Evolutionary conservation across 2,797 vertebrate species (phyloP), one percentile per base, ranked within the genome.

Genomic region (Carapus acus): DNA sequence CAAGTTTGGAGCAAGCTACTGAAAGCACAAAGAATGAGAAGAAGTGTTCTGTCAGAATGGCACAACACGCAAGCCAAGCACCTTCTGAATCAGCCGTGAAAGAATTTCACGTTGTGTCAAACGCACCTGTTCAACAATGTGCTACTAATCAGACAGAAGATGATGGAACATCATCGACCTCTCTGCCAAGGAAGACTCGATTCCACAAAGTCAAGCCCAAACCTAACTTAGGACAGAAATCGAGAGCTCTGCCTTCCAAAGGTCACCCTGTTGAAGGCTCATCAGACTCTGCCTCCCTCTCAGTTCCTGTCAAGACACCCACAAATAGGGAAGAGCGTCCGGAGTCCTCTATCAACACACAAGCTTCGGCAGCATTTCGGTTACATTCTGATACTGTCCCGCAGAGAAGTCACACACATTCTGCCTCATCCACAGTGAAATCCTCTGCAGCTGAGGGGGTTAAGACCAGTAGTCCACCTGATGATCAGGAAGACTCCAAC

Each of bases 161-260:
- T 4, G 49, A 7, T 3, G 11, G 53, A 41, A 27, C 8, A 1
- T 0, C 1, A 19, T 36, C 57, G 7, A 6, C 56, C 17, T 9
- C 0, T 29, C 27, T 19, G 15, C 7, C 16, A 0, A 64, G 12
- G 15, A 69, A 8, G 19, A 20, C 44, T 18, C 31, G 33, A 33
- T 65, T 58, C 8, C 44, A 31, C 7, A 73, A 57, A 49, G 19
- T 49, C 6, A 73, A 71, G 71, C 66, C 72, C 19, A 57, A 48
- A 42, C 38, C 46, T n/a, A 39, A 58, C 24, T 23, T 49, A 18
- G 15, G 40, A 21, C 52, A 34, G 14, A 37, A 14, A 16, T 63
- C 60, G 29, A 82, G 71, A 72, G 41, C 27, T 27, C 37, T 13
- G 13, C 56, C 9, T 2, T 54, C 29, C 8, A 72, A 57, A 49